phyloP scores from a whole-genome alignment of 2,113 vertebrate genomes.

The Verasper variegatus region DNA sequence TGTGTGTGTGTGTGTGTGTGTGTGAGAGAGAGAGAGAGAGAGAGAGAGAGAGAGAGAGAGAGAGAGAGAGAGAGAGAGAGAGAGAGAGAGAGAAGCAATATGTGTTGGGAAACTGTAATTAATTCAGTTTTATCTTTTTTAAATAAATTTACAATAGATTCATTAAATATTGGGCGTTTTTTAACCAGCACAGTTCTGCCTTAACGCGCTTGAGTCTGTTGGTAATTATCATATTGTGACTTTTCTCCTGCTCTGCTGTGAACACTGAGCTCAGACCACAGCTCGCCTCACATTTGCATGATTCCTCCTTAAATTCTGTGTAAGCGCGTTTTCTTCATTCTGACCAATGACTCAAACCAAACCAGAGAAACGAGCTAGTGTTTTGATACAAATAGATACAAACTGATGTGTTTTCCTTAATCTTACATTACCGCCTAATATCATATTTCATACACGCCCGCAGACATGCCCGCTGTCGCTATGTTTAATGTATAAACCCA shows the following conservation, averaged over 20 bases:
- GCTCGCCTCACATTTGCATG: conserved; percentile 31
- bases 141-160: conserved; percentile 58
- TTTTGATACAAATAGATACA: conserved; percentile 53
- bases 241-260: conserved; percentile 36
- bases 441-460: conserved; percentile 82
- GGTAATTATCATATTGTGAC: conserved; percentile 57
- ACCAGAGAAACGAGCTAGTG: conserved; percentile 31
- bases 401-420: conserved; percentile 58
- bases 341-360: conserved; percentile 33
- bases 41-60: no score
- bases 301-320: conserved; percentile 24
- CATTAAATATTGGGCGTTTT: conserved; percentile 67
- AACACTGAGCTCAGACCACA: conserved; percentile 21
- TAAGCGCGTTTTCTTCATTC: conserved; percentile 10
- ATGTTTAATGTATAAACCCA: conserved; percentile 87
- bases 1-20: conserved; percentile 12
- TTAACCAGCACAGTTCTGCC: conserved; percentile 12
- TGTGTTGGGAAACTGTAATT: conserved; percentile 29
- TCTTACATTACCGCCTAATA: conserved; percentile 82
- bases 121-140: conserved; percentile 61
- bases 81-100: no score
- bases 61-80: no score
- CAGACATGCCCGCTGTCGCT: conserved; percentile 76
- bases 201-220: conserved; percentile 6
- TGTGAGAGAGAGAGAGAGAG: not conserved